phyloP scores from a whole-genome alignment of 1,140 invertebrate genomes.

The Drosophila kanapiae region DNA sequence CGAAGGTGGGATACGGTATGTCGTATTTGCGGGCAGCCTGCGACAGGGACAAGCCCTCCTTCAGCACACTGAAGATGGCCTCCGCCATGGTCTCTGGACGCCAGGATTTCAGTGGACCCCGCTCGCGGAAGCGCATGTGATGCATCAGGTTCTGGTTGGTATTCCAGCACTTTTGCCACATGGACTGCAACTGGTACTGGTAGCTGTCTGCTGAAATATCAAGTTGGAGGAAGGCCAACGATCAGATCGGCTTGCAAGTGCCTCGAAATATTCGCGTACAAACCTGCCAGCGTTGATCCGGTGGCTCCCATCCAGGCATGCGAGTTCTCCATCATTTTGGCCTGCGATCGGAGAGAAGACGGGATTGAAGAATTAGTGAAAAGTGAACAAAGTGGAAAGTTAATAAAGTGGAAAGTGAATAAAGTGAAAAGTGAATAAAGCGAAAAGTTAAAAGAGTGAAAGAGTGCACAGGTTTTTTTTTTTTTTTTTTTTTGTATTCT shows the following conservation, averaged over 20 bases:
- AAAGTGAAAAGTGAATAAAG: no score
- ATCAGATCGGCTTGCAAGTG: conserved; percentile 29
- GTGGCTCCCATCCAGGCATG: conserved; percentile 94
- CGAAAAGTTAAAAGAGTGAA: no score
- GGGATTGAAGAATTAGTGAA: conserved; percentile 16
- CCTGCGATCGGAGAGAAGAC: conserved; percentile 87
- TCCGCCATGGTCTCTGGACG: conserved; percentile 97
- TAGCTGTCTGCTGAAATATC: conserved; percentile 91
- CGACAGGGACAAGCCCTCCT: conserved; percentile 94
- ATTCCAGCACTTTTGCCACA: conserved; percentile 98
- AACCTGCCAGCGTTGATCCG: conserved; percentile 94
- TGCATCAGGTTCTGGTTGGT: conserved; percentile 93
- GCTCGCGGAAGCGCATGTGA: conserved; percentile 94
- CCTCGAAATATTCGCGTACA: conserved; percentile 85
- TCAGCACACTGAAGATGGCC: conserved; percentile 95
- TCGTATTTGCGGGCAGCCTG: conserved; percentile 96
- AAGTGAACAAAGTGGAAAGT: background rate
- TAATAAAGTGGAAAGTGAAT: no score
- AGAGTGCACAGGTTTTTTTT: no score
- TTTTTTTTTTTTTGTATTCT: no score
- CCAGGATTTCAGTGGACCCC: conserved; percentile 97
- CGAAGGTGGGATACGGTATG: conserved; percentile 97
- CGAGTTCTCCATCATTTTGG: conserved; percentile 94
- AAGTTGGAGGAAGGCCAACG: conserved; percentile 26
- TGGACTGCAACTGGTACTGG: conserved; percentile 96